These are phyloP conservation scores for Gymnocypris eckloni DNA, from an alignment of 2,797 vertebrate genomes.

Conservation along the genomic window DNA sequence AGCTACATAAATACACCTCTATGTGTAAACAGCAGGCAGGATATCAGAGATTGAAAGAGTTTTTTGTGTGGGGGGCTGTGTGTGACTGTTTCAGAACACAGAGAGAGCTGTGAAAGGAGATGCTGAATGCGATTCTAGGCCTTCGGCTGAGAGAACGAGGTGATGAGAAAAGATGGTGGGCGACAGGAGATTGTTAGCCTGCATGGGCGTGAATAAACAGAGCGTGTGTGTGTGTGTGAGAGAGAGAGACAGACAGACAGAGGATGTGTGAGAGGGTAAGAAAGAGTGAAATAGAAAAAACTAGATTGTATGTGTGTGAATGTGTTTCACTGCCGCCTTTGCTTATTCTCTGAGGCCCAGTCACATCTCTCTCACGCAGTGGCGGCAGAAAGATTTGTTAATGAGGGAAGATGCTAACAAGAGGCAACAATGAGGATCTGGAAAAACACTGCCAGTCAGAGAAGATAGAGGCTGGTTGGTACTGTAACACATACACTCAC, in stretches of 20 bases:
- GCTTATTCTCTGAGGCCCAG: conserved; percentile 60
- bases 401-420: conserved; percentile 69
- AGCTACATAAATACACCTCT: conserved; percentile 34
- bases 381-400: conserved; percentile 64
- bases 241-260: conserved; percentile 14
- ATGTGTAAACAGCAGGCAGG: conserved; percentile 20
- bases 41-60: conserved; percentile 28
- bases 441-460: conserved; percentile 54
- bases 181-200: conserved; percentile 48
- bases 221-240: conserved; percentile 22
- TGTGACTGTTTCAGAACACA: conserved; percentile 36
- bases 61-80: conserved; percentile 8
- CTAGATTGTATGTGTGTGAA: conserved; percentile 19
- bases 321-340: conserved; percentile 58
- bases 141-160: conserved; percentile 16
- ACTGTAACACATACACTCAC: conserved; percentile 12
- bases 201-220: conserved; percentile 48
- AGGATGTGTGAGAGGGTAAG: conserved; percentile 11
- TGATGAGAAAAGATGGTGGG: conserved; percentile 54
- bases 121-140: conserved; percentile 38
- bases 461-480: background rate
- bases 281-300: conserved; percentile 20
- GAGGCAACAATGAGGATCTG: conserved; percentile 63
- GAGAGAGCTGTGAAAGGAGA: conserved; percentile 28
- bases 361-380: conserved; percentile 31